Base-by-base conservation (phyloP, 2,797 vertebrate species). In the Falco cherrug region DNA sequence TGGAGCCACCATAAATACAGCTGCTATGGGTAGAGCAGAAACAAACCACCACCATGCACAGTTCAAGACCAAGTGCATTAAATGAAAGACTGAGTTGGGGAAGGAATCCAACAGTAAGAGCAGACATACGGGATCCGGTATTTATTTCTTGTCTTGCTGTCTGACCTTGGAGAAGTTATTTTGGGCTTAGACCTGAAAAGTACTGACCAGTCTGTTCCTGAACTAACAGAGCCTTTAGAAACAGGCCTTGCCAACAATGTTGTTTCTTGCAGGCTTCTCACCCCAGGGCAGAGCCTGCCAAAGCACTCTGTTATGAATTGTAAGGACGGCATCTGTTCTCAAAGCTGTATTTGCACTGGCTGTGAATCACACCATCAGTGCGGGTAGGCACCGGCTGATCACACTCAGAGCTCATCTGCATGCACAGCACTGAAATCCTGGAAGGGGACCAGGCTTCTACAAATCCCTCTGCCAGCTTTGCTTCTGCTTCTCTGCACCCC, bases 81-180 rank as follows among this genome's bases (percentile, higher is more conserved):
- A 96, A 89, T 41, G 64, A 77, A 90, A 92, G 80, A 60, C 59
- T 79, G 89, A 73, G 28, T 9, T 60, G 28, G 75, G 51, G 53
- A 94, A 88, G 41, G 31, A 75, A 94, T 87, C 65, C 63, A 83
- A 87, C 94, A 74, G 69, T 39, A 80, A 51, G 28, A 86, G 88
- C n/a, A 56, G 91, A 86, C 20, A 51, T 75, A 84, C 65, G 25
- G 70, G 57, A 81, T 54, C 33, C 0, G 0, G 37, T 68, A 78
- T 85, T 92, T 94, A 84, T 93, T 94, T 85, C 84, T 86, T 70
- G 54, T 69, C 86, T 82, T 94, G 47, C 25, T 87, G 37, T 65
- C 89, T 96, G 93, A 96, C 95, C 94, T 91, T 89, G 89, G n/a
- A 94, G 84, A 83, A 93, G 84, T 60, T 93, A 94, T 92, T 96